Percentiles rank a stretch among this genome's conserved stretches.
These are phyloP conservation scores for Osmerus eperlanus DNA, from an alignment of 2,113 vertebrate genomes.

Conservation along the genomic window DNA sequence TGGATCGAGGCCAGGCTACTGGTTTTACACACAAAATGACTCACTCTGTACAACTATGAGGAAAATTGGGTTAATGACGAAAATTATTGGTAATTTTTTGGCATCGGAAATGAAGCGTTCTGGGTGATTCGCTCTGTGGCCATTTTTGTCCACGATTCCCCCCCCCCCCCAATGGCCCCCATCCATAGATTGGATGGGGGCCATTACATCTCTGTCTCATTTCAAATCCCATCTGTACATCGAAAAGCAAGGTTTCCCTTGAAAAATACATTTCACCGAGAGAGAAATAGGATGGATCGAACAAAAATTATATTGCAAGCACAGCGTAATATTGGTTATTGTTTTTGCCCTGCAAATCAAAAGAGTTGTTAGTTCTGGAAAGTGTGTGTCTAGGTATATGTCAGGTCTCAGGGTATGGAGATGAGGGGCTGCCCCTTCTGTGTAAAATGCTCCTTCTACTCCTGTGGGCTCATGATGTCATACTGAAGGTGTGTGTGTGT, in stretches of 20 bases:
- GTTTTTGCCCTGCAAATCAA: conserved; percentile 26
- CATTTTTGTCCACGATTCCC: neutral
- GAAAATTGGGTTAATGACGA: too few relatives aligned
- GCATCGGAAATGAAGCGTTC: neutral
- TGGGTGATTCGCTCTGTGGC: neutral
- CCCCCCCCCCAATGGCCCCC: too few relatives aligned
- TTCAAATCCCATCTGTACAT: neutral
- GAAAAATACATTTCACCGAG: neutral
- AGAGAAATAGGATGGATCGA: neutral
- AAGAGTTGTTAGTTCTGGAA: neutral
- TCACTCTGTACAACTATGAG: neutral
- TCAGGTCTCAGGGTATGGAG: conserved; percentile 21
- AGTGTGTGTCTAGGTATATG: conserved; percentile 3
- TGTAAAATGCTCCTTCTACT: conserved; percentile 37
- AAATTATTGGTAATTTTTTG: neutral
- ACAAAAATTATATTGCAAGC: conserved; percentile 15
- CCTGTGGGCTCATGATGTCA: conserved; percentile 30
- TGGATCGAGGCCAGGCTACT: conserved; percentile 28
- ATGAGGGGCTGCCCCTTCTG: conserved; percentile 20
- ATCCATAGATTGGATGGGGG: neutral
- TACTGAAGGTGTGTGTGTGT: neutral
- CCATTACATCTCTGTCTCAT: neutral
- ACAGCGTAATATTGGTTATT: neutral
- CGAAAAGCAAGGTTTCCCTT: neutral
- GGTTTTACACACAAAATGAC: conserved; percentile 8